Evolutionary conservation across 2,113 vertebrate genomes (phyloP), one percentile per base, ranked within the genome.

Genomic region (Sander vitreus): DNA sequence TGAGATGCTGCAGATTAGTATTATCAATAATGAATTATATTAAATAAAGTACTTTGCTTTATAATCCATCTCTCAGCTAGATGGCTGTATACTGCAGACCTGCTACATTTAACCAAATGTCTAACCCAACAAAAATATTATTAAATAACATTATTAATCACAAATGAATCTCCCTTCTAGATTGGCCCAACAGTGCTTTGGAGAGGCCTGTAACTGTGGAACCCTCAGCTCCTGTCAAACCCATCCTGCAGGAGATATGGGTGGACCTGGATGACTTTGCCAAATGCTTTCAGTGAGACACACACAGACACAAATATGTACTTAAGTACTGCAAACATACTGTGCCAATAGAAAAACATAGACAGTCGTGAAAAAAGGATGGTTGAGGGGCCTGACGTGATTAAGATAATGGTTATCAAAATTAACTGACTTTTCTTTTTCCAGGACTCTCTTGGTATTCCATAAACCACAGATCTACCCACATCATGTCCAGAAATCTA

Each of bases 251-350:
- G 81, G 94, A 97, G 92, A 95, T 93, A n/a, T 99, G 97, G 98
- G 85, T 99, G 78, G 95, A 96, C 78, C 93, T 96, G 87, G 94
- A 97, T 60, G 96, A 98, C 87, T 98, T 99, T 86, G 93, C 92
- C 75, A 88, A 96, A 79, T 97, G 97, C 89, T 99, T 99, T 90
- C 96, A 98, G 97, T 99, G 93, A 96, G 96, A 85, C 51, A 55
- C 47, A 66, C 25, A 73, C 1, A 8, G 13, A 60, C 53, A 57
- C 12, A 75, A 9, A 66, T 54, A 48, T 60, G 4, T 19, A 76
- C n/a, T 15, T 23, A 15, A 33, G 19, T 14, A 27, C 72, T 43
- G 36, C 2, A 78, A 57, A 74, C 6, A 57, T 63, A 33, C 15
- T 57, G 0, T 33, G 30, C 18, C n/a, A 33, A 15, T 57, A 19